phyloP scores from a whole-genome alignment of 2,113 vertebrate genomes.

The Oryzias celebensis region DNA sequence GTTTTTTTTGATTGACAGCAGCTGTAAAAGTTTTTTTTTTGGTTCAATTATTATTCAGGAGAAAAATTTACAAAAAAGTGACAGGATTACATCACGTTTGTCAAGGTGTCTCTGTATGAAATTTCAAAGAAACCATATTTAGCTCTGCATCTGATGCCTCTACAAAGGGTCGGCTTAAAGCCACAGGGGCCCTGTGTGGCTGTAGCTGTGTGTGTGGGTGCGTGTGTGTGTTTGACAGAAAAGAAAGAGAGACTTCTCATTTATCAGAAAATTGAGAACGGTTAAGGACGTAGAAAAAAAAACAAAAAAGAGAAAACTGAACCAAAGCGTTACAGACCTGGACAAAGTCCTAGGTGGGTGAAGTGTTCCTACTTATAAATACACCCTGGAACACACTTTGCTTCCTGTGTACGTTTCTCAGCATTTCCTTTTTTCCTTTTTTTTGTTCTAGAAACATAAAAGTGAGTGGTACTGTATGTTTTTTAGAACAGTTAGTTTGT shows the following conservation, averaged over 20 bases:
- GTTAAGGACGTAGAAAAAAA: conserved; percentile 33
- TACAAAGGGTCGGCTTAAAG: conserved; percentile 52
- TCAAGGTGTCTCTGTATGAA: conserved; percentile 34
- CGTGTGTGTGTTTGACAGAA: conserved; percentile 11
- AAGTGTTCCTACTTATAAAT: too few relatives aligned
- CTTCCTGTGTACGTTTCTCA: too few relatives aligned
- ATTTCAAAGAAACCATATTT: conserved; percentile 63
- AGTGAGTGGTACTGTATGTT: too few relatives aligned
- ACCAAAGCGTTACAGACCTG: conserved; percentile 30
- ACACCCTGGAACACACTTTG: too few relatives aligned
- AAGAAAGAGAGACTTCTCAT: conserved; percentile 24
- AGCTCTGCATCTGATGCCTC: conserved; percentile 69
- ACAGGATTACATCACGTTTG: not conserved
- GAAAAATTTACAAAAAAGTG: not conserved
- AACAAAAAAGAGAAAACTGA: conserved; percentile 31
- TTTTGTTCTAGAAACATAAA: too few relatives aligned
- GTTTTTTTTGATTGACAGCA: too few relatives aligned
- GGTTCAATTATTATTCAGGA: not conserved
- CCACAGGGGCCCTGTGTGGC: conserved; percentile 34
- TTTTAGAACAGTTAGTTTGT: too few relatives aligned
- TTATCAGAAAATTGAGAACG: conserved; percentile 54
- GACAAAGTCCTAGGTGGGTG: conserved; percentile 9
- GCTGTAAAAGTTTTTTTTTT: too few relatives aligned
- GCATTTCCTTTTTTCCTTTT: too few relatives aligned
- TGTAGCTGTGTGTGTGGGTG: conserved; percentile 11